Evolutionary conservation across 2,113 vertebrate species (phyloP).

Genomic region (Amphiprion percula): DNA sequence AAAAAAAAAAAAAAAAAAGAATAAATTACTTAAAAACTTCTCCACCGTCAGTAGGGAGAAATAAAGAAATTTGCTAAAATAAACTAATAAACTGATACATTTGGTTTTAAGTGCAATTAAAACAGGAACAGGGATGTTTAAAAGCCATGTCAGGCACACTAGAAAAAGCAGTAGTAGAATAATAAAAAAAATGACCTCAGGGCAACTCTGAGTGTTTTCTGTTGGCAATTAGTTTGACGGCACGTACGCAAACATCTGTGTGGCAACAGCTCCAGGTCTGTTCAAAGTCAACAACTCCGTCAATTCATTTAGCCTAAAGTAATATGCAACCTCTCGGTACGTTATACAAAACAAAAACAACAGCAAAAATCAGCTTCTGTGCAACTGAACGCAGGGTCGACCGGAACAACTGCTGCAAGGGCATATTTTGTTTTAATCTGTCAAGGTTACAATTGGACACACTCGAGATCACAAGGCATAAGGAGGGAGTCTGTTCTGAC

Average conservation of each 20-base stretch:
- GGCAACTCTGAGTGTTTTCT: neutral
- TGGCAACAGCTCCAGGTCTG: neutral
- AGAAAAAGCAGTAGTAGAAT: no score
- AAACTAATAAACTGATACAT: neutral
- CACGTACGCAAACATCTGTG: conserved; percentile 15
- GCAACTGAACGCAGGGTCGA: conserved; percentile 31
- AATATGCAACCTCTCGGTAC: neutral
- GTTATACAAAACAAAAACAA: neutral
- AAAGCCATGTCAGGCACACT: neutral
- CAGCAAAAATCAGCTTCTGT: neutral
- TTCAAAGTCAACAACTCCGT: neutral
- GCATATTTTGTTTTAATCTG: conserved; percentile 52
- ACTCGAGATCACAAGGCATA: conserved; percentile 72
- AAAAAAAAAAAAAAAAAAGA: no score
- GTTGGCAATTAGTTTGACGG: neutral
- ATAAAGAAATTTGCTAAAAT: neutral
- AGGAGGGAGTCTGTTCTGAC: conserved; percentile 53
- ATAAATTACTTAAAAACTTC: neutral
- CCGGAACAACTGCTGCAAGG: conserved; percentile 50
- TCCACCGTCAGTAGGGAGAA: neutral
- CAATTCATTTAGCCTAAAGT: neutral
- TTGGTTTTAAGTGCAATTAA: neutral
- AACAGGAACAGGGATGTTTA: neutral
- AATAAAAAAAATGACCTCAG: no score
- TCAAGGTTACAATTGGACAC: conserved; percentile 70